Conservation (phyloP, 2,113 vertebrate species). For the Coptodon rendalli region DNA sequence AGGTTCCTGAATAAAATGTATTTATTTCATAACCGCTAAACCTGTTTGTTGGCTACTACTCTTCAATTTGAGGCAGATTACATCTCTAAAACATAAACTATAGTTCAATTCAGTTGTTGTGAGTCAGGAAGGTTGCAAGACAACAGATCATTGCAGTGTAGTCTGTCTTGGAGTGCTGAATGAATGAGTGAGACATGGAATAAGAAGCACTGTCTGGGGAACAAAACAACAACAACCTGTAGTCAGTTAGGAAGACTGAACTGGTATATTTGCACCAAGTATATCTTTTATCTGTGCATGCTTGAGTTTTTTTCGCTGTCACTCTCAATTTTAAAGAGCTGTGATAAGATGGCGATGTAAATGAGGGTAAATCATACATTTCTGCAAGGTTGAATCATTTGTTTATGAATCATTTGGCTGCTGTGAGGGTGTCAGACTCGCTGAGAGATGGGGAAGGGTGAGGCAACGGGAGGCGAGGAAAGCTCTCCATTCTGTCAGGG, state of each 20-base stretch:
- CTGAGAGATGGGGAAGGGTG: neutral
- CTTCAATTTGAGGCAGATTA: neutral
- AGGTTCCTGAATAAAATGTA: neutral
- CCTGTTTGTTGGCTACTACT: neutral
- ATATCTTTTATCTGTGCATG: neutral
- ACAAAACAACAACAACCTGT: neutral
- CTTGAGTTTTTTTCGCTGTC: neutral
- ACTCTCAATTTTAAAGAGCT: neutral
- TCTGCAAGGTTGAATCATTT: constrained; percentile 1
- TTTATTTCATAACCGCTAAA: neutral
- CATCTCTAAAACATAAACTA: neutral
- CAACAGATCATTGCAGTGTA: neutral
- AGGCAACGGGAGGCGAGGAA: constrained; percentile 25
- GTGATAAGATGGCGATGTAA: neutral
- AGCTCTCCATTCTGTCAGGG: neutral
- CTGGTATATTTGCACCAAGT: neutral
- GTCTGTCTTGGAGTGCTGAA: neutral
- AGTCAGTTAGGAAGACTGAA: neutral
- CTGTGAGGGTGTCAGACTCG: neutral
- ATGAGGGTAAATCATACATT: constrained; percentile 8
- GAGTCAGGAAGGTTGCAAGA: neutral
- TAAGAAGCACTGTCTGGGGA: constrained; percentile 43
- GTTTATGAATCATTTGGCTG: constrained; percentile 22
- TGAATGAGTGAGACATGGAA: constrained; percentile 41
- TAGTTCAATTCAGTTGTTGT: neutral